Conservation (phyloP, 2,888 invertebrate species). For the Archaeoteleia sp. region DNA sequence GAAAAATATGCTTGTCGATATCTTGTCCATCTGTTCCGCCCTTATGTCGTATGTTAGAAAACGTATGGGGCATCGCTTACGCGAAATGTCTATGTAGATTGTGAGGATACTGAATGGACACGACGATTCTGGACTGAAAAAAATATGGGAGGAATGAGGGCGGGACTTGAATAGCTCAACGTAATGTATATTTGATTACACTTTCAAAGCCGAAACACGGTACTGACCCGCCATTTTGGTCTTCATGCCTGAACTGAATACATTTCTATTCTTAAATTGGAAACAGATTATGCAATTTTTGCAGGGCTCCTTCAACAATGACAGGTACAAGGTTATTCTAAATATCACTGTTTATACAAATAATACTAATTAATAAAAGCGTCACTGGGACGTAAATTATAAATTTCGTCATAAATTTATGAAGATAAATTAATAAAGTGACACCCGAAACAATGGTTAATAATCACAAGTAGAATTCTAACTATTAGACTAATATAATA, state of each 20-base stretch:
- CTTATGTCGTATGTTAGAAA: constrained; percentile 33
- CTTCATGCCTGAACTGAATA: constrained; percentile 17
- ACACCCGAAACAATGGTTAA: no score
- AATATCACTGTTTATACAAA: no score
- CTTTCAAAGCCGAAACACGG: constrained; percentile 22
- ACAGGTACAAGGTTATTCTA: no score
- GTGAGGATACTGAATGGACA: constrained; percentile 38
- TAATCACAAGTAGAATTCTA: no score
- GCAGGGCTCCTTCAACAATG: no score
- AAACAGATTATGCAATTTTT: no score
- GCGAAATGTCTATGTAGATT: constrained; percentile 40
- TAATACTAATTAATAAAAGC: no score
- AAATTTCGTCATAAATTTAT: no score
- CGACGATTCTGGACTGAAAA: constrained; percentile 31
- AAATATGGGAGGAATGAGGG: constrained; percentile 30
- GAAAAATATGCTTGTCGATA: constrained; percentile 4
- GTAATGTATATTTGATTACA: constrained; percentile 50
- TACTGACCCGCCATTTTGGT: constrained; percentile 28
- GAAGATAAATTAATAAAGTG: no score
- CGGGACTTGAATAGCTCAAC: constrained; percentile 32
- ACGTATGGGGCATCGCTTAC: constrained; percentile 45
- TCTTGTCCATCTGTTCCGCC: constrained; percentile 36
- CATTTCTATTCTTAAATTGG: no score
- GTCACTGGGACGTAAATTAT: no score
- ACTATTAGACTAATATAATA: no score